These are phyloP conservation scores for Saguinus midas DNA, from an alignment of 2,113 vertebrate genomes.

Conservation along the genomic window DNA sequence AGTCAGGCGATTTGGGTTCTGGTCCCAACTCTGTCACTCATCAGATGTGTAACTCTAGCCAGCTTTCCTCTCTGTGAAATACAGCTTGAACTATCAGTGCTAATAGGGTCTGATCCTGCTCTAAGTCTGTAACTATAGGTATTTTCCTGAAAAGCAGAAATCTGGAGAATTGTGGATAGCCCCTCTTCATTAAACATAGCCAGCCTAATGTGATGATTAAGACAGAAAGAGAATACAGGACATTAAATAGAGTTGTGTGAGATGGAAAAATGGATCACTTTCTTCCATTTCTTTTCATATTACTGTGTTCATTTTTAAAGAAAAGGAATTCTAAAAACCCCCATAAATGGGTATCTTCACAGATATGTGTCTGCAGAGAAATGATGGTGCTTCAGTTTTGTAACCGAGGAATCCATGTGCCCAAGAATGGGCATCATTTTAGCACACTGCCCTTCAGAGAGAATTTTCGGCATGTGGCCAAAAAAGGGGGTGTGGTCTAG, in stretches of 20 bases:
- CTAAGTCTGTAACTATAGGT: background rate
- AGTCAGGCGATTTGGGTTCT: background rate
- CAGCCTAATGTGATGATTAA: background rate
- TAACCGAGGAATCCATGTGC: background rate
- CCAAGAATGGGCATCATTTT: background rate
- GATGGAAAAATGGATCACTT: background rate
- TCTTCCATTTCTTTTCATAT: background rate
- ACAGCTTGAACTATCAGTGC: background rate
- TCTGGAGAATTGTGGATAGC: background rate
- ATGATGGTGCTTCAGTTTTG: background rate
- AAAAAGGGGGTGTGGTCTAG: constrained; percentile 53
- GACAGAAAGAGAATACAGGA: background rate
- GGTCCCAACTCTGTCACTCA: background rate
- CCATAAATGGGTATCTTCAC: background rate
- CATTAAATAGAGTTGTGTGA: background rate
- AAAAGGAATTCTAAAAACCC: background rate
- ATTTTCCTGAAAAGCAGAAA: background rate
- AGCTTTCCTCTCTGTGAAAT: background rate
- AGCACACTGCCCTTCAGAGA: background rate
- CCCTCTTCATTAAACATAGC: background rate
- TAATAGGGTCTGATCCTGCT: background rate
- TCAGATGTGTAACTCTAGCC: background rate
- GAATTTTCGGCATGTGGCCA: constrained; percentile 36
- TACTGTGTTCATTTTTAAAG: background rate
- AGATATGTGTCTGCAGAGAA: background rate